phyloP scores from a whole-genome alignment of 2,113 vertebrate genomes.

The Phalacrocorax pelagicus region DNA sequence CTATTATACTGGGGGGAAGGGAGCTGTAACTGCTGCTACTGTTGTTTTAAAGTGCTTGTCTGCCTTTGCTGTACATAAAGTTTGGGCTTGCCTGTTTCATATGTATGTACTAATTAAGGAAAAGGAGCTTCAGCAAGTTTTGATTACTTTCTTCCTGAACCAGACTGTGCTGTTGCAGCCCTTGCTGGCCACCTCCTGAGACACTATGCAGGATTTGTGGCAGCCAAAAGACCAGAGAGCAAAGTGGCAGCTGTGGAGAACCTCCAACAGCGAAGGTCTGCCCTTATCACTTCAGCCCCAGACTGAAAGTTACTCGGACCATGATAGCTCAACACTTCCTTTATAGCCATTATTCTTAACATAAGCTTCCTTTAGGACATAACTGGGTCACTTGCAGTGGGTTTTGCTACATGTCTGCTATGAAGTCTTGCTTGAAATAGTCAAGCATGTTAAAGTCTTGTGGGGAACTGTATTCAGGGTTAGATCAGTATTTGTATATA shows the following conservation, averaged over 20 bases:
- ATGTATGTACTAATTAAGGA: not conserved
- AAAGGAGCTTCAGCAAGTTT: not conserved
- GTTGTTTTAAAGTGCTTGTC: not conserved
- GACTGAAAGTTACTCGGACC: not conserved
- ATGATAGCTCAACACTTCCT: not conserved
- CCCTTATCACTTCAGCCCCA: not conserved
- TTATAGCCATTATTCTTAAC: not conserved
- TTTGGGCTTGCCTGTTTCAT: not conserved
- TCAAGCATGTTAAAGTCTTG: not conserved
- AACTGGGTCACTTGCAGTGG: not conserved
- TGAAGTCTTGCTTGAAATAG: not conserved
- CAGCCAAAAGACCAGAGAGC: not conserved
- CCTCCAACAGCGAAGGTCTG: not conserved
- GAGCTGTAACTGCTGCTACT: not conserved
- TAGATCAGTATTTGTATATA: not conserved
- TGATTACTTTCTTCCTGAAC: not conserved
- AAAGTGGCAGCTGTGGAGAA: not conserved
- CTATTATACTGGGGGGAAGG: not conserved
- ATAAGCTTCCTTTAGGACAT: not conserved
- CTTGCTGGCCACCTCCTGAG: slow-evolving; percentile 25
- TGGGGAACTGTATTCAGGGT: not conserved
- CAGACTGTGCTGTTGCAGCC: not conserved
- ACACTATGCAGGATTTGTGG: not conserved
- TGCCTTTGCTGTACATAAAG: not conserved
- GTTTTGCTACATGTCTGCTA: not conserved